These are phyloP conservation scores for Anseranas semipalmata DNA, from an alignment of 2,113 vertebrate genomes.

Conservation along the genomic window DNA sequence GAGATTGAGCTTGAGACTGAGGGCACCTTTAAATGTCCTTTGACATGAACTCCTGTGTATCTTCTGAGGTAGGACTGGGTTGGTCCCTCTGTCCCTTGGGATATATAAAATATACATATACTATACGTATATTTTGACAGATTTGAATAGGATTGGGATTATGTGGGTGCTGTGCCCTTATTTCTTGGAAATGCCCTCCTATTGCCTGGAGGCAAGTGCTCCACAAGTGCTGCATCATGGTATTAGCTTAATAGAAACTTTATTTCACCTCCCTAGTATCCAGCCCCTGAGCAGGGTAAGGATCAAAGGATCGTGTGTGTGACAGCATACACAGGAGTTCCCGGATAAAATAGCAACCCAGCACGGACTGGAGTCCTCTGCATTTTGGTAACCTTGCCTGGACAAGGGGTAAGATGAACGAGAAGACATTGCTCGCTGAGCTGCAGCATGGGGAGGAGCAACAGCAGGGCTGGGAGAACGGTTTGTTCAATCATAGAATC, in stretches of 20 bases:
- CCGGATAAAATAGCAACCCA: neutral
- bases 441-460: neutral
- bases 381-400: neutral
- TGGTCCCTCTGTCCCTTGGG: neutral
- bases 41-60: neutral
- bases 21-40: neutral
- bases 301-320: accelerated
- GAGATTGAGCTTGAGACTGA: neutral
- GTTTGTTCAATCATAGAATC: no score
- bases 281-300: neutral
- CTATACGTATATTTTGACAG: neutral
- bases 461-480: neutral
- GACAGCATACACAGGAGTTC: neutral
- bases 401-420: neutral
- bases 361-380: neutral
- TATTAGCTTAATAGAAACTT: neutral
- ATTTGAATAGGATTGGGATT: neutral
- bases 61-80: neutral
- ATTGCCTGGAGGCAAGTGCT: neutral
- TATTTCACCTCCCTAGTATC: neutral
- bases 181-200: neutral
- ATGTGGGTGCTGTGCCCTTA: neutral
- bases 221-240: accelerated
- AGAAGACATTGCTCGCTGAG: neutral
- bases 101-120: neutral